Evolutionary conservation across 2,113 vertebrate species (phyloP).

Genomic region (Colossoma macropomum): DNA sequence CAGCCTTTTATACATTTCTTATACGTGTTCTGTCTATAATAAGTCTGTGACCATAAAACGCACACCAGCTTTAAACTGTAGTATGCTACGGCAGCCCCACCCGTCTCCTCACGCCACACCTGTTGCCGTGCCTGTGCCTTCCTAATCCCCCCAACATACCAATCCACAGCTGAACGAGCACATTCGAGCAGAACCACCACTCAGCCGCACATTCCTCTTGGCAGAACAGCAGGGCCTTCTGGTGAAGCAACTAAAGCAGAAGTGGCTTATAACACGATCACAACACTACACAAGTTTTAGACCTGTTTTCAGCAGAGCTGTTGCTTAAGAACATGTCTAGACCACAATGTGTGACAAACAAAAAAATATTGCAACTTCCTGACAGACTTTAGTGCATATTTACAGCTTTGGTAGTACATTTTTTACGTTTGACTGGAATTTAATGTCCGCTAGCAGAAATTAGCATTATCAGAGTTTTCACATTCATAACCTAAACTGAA

Average conservation of each 20-base stretch:
- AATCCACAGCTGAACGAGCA: slow-evolving; percentile 34
- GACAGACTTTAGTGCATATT: neutral
- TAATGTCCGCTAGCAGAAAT: too few species aligned
- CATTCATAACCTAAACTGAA: too few species aligned
- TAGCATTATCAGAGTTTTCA: too few species aligned
- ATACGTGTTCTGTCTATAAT: neutral
- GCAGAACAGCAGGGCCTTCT: neutral
- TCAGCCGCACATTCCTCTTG: slow-evolving; percentile 1
- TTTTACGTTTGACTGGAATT: too few species aligned
- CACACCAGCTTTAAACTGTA: neutral
- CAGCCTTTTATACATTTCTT: neutral
- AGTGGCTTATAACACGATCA: neutral
- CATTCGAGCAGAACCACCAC: neutral
- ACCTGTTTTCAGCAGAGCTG: neutral
- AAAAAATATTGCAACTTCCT: neutral
- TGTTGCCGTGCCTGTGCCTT: slow-evolving; percentile 9
- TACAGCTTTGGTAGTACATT: neutral
- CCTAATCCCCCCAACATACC: slow-evolving; percentile 37
- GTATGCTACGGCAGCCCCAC: slow-evolving; percentile 15
- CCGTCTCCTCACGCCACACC: slow-evolving; percentile 37
- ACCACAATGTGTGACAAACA: neutral
- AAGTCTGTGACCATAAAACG: neutral
- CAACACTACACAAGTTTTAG: neutral
- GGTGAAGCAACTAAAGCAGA: slow-evolving; percentile 6
- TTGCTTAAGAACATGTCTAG: neutral